Conservation (phyloP, 30 jellyfish, hydroid and myxozoan species). For the Chrysaora quinquecirrha region DNA sequence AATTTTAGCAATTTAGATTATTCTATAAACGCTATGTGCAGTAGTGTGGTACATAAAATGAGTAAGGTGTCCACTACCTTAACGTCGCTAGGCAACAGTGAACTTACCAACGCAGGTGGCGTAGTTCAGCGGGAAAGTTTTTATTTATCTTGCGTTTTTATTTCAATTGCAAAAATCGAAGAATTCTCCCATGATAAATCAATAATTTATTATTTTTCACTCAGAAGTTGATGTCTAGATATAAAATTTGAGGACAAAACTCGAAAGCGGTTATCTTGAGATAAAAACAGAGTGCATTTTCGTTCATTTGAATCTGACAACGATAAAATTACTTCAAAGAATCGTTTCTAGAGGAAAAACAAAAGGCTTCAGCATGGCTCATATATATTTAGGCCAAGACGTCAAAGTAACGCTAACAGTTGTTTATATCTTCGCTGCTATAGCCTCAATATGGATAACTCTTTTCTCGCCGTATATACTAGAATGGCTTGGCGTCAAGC, state of each 20-base stretch:
- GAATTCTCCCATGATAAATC: background rate
- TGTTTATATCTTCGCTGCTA: slow-evolving; percentile 78
- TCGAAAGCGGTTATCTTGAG: no score
- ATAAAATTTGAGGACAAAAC: background rate
- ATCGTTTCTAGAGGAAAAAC: background rate
- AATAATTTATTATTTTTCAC: slow-evolving; percentile 10
- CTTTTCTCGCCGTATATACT: slow-evolving; percentile 83
- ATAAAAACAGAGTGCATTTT: no score
- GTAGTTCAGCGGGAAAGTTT: background rate
- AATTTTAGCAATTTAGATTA: no score
- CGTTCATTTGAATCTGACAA: no score
- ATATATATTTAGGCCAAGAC: slow-evolving; percentile 89
- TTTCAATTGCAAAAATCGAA: background rate
- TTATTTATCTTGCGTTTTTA: background rate
- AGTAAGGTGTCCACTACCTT: no score
- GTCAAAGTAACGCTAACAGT: slow-evolving; percentile 86
- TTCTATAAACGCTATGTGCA: no score
- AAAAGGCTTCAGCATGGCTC: slow-evolving; percentile 60
- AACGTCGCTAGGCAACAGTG: no score
- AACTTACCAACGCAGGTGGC: no score
- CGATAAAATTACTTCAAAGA: background rate
- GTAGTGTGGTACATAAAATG: no score
- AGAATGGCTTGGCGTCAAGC: slow-evolving; percentile 96
- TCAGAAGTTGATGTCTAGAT: slow-evolving; percentile 1
- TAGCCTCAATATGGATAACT: slow-evolving; percentile 90